Base-by-base conservation (phyloP, 2,797 vertebrate genomes). In the Macropodus opercularis region DNA sequence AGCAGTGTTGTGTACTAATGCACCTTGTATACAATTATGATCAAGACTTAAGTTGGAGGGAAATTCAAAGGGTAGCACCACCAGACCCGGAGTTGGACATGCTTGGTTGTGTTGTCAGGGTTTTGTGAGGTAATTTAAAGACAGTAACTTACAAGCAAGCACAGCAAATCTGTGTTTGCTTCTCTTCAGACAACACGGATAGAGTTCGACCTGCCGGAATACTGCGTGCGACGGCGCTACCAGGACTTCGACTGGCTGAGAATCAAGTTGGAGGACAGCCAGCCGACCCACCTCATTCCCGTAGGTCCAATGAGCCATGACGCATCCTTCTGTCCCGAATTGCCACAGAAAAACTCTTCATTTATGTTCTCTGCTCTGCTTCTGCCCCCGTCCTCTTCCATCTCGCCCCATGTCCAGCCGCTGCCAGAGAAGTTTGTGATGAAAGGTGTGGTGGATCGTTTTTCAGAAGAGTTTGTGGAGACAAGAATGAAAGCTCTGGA, bases 201-300 rank as follows among this genome's bases (percentile, higher is more conserved):
- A 34, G 98, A 99, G 80, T 99, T 99, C 68, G 95, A 98, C 89
- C 90, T 98, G 52, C 96, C 96, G 0, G 97, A 99, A 58, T 99
- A 98, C 89, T 92, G 92, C 0, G 90, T 99, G 42, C 92, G 96
- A 6, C 93, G 97, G 55, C 93, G 98, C 41, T 99, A 99, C 87
- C 98, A 99, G 85, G 98, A 99, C 87, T 99, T 99, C 1, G 95
- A 98, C 81, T 99, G 97, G 98, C 80, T 99, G 81, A 93, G 94
- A 80, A 95, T 81, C 80, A 98, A 97, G 79, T 86, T 99, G 78
- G 98, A 99, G 74, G 97, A 98, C 65, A 97, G 94, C n/a, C 98
- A 99, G 76, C 96, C 96, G 2, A 99, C 97, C 0, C 96, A 98
- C 90, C 95, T 99, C 81, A 96, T 99, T 92, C 98, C 98, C 19